These are phyloP conservation scores for Pristis pectinata DNA, from an alignment of 2,797 vertebrate genomes.

Conservation along the genomic window DNA sequence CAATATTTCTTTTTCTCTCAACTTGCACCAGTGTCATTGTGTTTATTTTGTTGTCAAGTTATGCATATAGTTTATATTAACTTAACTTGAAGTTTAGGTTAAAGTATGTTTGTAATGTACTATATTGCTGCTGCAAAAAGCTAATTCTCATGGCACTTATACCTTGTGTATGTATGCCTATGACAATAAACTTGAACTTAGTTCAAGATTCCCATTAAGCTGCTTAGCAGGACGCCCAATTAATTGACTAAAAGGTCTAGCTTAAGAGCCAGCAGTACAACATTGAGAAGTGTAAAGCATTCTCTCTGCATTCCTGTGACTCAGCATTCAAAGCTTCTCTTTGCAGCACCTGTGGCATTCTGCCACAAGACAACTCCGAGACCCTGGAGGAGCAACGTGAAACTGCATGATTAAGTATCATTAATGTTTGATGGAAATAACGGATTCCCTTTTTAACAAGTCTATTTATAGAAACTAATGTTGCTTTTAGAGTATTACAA, in stretches of 20 bases:
- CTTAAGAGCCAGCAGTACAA: not conserved
- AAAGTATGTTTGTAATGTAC: too few species aligned
- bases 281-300: not conserved
- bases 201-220: not conserved
- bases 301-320: constrained; percentile 11
- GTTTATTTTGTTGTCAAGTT: too few species aligned
- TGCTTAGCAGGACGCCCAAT: not conserved
- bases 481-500: not conserved
- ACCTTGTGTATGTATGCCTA: too few species aligned
- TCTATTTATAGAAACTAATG: constrained; percentile 10
- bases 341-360: not conserved
- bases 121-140: too few species aligned
- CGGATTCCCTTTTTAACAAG: not conserved
- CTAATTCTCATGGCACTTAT: too few species aligned
- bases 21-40: too few species aligned
- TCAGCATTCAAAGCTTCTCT: not conserved
- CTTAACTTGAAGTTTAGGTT: too few species aligned
- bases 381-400: not conserved
- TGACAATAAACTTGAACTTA: too few species aligned
- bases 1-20: too few species aligned
- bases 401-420: not conserved
- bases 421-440: not conserved
- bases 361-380: not conserved
- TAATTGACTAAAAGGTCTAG: not conserved
- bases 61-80: too few species aligned